Evolutionary conservation across 2,797 vertebrate species (phyloP).

Genomic region (Chloroceryle amazona): DNA sequence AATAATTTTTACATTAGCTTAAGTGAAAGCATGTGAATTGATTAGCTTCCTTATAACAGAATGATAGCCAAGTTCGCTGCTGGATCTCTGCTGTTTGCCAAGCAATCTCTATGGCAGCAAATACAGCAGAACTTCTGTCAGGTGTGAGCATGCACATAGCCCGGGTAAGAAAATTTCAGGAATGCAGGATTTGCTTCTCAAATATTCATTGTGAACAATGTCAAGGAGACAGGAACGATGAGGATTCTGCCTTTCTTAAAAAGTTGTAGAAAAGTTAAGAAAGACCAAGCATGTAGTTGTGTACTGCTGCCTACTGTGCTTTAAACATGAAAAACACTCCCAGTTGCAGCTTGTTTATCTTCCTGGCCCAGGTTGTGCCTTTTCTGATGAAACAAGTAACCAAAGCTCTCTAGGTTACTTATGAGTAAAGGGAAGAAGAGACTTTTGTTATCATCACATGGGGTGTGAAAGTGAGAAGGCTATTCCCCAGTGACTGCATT

Average conservation of each 20-base stretch:
- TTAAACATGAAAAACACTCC: not conserved
- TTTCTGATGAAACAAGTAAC: not conserved
- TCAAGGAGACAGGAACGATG: not conserved
- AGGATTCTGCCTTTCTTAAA: not conserved
- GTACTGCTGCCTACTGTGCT: not conserved
- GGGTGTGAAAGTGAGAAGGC: not conserved
- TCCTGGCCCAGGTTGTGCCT: not conserved
- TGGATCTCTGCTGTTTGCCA: not conserved
- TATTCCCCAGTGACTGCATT: not conserved
- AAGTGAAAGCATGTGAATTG: not conserved
- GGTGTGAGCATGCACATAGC: constrained; percentile 3
- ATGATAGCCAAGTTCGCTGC: not conserved
- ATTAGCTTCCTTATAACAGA: not conserved
- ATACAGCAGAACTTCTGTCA: not conserved
- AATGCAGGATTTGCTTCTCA: not conserved
- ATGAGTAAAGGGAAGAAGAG: not conserved
- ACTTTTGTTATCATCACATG: not conserved
- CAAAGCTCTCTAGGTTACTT: not conserved
- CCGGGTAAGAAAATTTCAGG: not conserved
- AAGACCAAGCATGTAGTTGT: not conserved
- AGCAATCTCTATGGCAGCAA: not conserved
- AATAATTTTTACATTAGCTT: not conserved
- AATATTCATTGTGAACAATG: not conserved
- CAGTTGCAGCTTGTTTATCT: constrained; percentile 12
- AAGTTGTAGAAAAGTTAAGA: not conserved